Evolutionary conservation across 2,113 vertebrate species (phyloP).

Genomic region (Erinaceus europaeus): DNA sequence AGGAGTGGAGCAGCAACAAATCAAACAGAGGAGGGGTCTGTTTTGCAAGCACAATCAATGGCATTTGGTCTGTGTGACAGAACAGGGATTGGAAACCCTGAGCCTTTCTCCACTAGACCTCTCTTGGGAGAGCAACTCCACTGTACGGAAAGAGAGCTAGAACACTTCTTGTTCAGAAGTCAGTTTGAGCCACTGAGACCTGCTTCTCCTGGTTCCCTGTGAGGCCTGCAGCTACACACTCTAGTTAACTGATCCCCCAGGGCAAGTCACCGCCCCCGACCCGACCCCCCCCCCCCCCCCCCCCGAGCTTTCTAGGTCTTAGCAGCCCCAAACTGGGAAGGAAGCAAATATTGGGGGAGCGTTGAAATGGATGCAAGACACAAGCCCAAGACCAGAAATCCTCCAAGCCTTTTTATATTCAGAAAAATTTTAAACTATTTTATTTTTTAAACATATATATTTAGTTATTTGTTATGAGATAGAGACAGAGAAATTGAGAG

Average conservation of each 20-base stretch:
- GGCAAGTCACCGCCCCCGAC: not conserved
- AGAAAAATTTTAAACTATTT: not conserved
- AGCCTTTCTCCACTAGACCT: not conserved
- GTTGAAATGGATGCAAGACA: not conserved
- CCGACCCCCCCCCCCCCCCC: rapidly evolving
- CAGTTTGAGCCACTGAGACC: not conserved
- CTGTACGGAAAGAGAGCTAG: slow-evolving; percentile 25
- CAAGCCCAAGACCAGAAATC: not conserved
- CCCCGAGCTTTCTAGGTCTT: no score
- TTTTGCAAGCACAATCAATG: slow-evolving; percentile 41
- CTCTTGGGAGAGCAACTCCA: slow-evolving; percentile 44
- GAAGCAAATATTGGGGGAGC: not conserved
- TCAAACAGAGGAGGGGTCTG: no score
- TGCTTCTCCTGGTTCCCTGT: not conserved
- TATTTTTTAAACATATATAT: no score
- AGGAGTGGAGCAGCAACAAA: not conserved
- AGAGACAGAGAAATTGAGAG: no score
- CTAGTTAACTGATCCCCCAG: not conserved
- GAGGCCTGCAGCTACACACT: not conserved
- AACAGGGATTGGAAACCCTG: not conserved
- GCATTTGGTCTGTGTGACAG: slow-evolving; percentile 33
- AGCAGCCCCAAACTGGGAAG: rapidly evolving
- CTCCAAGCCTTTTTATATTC: not conserved
- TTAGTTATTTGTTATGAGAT: no score
- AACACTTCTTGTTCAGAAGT: slow-evolving; percentile 49